Base-by-base conservation (phyloP, 2,113 vertebrate species). In the Tricholaema leucomelas region DNA sequence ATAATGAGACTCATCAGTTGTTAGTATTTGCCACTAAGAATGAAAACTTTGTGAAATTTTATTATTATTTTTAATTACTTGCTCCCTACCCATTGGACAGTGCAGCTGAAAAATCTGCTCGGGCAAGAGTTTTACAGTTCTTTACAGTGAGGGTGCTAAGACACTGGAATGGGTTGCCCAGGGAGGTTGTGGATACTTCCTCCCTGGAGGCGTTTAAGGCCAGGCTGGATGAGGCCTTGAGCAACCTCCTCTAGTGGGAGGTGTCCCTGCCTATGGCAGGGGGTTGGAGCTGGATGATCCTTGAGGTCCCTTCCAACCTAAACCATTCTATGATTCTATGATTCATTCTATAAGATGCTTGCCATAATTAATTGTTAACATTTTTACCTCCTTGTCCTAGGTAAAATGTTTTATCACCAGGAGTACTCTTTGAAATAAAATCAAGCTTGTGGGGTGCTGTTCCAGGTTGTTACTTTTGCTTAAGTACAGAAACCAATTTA, bases 401-500 rank as follows among this genome's bases (percentile, higher is more conserved):
- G 17, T 85, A 54, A 74, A 89, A 54, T 25, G 42, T 12, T 74
- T 71, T 92, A 10, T 89, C 89, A 44, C 60, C 60, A 71, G 67
- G 38, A 85, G 21, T 85, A 54, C 3, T 31, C 54, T 87, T 85
- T 85, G 79, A 87, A 87, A 58, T 87, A 33, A 83, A 81, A 58
- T 61, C 64, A 81, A 28, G 42, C 46, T 78, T 48, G 42, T 48
- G 70, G 55, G 60, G 21, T 80, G 30, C 50, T 56, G 36, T 75
- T 89, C 38, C 35, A 89, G 69, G 48, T 24, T 87, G 15, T 74
- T 91, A 67, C 15, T 88, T 95, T 90, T 61, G 75, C 66, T 83
- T 84, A 33, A 59, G 54, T 65, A 67, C 52, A 69, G 64, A 76
- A 89, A 87, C 80, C 60, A 0, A 52, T 9, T 36, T 86, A 6